phyloP scores from a whole-genome alignment of 30 jellyfish, hydroid and myxozoan species.

The Hydra vulgaris region DNA sequence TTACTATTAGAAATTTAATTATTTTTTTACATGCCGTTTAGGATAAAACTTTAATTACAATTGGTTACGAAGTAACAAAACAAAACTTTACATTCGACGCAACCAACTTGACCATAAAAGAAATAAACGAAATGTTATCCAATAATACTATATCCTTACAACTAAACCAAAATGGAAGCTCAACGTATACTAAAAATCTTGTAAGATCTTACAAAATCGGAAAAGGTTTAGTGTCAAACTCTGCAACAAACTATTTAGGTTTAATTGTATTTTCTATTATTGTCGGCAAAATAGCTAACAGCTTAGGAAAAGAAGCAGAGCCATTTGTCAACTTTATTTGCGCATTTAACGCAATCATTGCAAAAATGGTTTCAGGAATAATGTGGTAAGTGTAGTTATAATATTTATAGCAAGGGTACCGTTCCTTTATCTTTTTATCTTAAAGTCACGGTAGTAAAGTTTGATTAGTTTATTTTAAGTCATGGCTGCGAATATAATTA shows the following conservation, averaged over 20 bases:
- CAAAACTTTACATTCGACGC: conserved; percentile 37
- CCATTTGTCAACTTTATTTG: conserved; percentile 42
- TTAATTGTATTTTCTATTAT: conserved; percentile 63
- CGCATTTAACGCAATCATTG: conserved; percentile 45
- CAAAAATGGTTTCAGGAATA: conserved; percentile 51
- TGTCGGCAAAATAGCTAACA: conserved; percentile 63
- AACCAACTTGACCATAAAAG: conserved; percentile 29
- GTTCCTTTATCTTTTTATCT: no score
- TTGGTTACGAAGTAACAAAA: conserved; percentile 30
- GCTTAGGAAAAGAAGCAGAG: conserved; percentile 50
- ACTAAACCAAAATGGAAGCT: background rate
- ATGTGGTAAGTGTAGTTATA: conserved; percentile 94
- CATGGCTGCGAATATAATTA: no score
- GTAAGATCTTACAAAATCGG: conserved; percentile 45
- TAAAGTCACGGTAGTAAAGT: no score
- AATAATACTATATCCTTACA: conserved; percentile 21
- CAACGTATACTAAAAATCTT: background rate
- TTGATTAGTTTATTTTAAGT: no score
- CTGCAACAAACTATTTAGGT: conserved; percentile 77
- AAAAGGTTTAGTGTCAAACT: conserved; percentile 18
- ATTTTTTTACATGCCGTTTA: background rate
- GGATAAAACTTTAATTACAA: conserved; percentile 55
- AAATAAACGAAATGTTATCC: conserved; percentile 21
- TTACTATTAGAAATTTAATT: background rate
- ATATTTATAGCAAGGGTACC: no score